Percentiles rank a stretch among this genome's conserved stretches.
Conservation (phyloP, 2,797 vertebrate genomes). For the Adelosebastes latens region DNA sequence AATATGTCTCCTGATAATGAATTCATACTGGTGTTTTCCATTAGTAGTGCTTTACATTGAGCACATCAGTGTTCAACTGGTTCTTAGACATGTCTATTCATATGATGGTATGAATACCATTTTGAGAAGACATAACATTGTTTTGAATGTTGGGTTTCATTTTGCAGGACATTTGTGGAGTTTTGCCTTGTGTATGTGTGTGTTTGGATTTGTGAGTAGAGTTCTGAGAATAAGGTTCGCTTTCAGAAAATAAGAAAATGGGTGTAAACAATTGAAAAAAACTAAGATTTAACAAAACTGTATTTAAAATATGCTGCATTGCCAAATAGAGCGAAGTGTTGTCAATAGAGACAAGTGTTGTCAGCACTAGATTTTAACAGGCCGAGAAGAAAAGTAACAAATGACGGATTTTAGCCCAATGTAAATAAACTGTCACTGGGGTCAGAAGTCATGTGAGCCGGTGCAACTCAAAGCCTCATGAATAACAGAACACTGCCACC, state of each 20-base stretch:
- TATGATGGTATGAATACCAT: not conserved
- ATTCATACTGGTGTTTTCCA: too few relatives aligned
- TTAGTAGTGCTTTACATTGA: not conserved
- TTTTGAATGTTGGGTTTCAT: not conserved
- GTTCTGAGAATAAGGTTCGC: too few relatives aligned
- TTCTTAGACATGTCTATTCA: not conserved
- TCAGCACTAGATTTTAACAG: not conserved
- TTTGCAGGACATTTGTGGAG: too few relatives aligned
- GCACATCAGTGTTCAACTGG: not conserved
- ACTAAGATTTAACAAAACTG: not conserved
- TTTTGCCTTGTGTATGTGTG: too few relatives aligned
- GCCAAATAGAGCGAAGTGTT: not conserved
- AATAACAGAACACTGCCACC: conserved; percentile 44
- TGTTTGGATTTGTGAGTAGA: too few relatives aligned
- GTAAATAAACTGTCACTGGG: not conserved
- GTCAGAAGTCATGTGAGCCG: not conserved
- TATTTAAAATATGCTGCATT: not conserved
- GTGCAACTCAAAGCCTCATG: not conserved
- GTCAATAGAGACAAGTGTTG: not conserved
- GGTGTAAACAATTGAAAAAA: not conserved
- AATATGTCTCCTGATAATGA: too few relatives aligned
- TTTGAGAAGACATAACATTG: not conserved
- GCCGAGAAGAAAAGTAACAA: not conserved
- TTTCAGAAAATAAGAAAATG: too few relatives aligned
- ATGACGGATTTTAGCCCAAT: not conserved